Percentiles rank a stretch among this genome's conserved stretches.
Evolutionary conservation across 2,888 invertebrate species (phyloP).

Genomic region (Macropis europaea): DNA sequence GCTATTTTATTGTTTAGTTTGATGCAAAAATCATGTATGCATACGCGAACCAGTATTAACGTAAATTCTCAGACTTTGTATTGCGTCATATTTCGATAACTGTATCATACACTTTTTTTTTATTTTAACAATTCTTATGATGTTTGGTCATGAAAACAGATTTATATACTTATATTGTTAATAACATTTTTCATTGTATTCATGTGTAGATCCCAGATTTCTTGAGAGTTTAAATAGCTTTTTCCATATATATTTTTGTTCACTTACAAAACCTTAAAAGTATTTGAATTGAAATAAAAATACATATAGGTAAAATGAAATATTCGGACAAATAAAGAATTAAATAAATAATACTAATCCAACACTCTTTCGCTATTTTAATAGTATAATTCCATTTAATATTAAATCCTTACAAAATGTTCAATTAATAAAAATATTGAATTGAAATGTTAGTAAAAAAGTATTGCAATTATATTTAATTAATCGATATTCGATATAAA

Average conservation of each 20-base stretch:
- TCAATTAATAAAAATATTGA: not conserved
- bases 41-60: not conserved
- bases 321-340: too few relatives aligned
- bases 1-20: too few relatives aligned
- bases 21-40: not conserved
- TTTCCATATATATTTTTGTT: not conserved
- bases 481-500: slow-evolving; percentile 34
- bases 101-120: not conserved
- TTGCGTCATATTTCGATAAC: slow-evolving; percentile 1
- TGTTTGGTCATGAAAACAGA: not conserved
- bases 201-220: not conserved
- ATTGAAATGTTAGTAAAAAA: not conserved
- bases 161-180: too few relatives aligned
- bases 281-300: not conserved
- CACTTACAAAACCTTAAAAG: not conserved
- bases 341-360: too few relatives aligned
- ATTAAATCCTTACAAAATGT: not conserved
- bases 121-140: not conserved
- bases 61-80: not conserved
- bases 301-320: too few relatives aligned
- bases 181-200: not conserved
- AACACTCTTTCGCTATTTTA: too few relatives aligned
- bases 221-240: not conserved
- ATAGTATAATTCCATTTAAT: not conserved
- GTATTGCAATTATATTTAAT: slow-evolving; percentile 20